Percentiles rank a stretch among this genome's conserved stretches.
phyloP scores from a whole-genome alignment of 2,888 invertebrate genomes.

The Nemotelus pantherinus region DNA sequence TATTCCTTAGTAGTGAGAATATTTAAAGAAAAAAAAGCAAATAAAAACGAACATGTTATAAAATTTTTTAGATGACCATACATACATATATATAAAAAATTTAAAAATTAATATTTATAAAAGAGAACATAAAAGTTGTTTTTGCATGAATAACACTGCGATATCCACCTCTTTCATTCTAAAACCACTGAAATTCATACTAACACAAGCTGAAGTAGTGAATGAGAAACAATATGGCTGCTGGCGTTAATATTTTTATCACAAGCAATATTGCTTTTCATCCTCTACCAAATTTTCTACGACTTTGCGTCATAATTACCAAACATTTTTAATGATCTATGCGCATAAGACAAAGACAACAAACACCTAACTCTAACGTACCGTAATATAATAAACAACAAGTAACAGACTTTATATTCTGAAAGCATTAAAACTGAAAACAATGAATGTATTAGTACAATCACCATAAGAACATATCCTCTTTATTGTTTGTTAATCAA shows the following conservation, averaged over 20 bases:
- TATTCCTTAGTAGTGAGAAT: slow-evolving; percentile 36
- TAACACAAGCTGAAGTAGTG: no score
- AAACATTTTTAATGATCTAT: slow-evolving; percentile 28
- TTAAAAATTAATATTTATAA: slow-evolving; percentile 35
- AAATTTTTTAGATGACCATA: slow-evolving; percentile 36
- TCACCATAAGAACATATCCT: slow-evolving; percentile 32
- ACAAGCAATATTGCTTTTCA: not conserved
- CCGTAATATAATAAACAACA: not conserved
- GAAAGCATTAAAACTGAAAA: not conserved
- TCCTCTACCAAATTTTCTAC: not conserved
- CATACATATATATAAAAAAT: slow-evolving; percentile 15
- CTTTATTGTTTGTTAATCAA: slow-evolving; percentile 3
- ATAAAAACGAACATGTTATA: slow-evolving; percentile 35
- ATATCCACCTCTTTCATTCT: slow-evolving; percentile 21
- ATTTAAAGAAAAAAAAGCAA: slow-evolving; percentile 29
- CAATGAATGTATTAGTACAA: slow-evolving; percentile 15
- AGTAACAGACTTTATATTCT: not conserved
- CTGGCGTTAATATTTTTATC: no score
- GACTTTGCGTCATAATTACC: not conserved
- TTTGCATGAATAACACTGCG: slow-evolving; percentile 34
- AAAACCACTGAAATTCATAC: not conserved
- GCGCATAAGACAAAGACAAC: not conserved
- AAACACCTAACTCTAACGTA: not conserved
- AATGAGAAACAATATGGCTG: no score
- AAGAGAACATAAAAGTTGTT: slow-evolving; percentile 11